These are phyloP conservation scores for Gobionotothen gibberifrons DNA, from an alignment of 2,797 vertebrate species.

Conservation along the genomic window DNA sequence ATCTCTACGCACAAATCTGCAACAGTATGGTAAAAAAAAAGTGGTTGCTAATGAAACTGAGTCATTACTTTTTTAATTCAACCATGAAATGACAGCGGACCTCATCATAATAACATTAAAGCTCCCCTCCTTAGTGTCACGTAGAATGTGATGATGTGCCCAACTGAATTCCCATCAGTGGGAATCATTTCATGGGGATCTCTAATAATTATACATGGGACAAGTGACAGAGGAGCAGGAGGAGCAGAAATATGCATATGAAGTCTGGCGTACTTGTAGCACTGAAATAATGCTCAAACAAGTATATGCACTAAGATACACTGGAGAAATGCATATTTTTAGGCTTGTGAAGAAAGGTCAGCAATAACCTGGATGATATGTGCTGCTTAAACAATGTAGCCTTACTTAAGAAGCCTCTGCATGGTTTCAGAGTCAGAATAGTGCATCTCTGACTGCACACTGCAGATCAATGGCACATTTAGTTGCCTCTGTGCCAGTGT, in stretches of 20 bases:
- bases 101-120: conserved; percentile 73
- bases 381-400: background rate
- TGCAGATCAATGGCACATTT: conserved; percentile 49
- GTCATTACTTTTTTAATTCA: conserved; percentile 67
- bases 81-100: conserved; percentile 70
- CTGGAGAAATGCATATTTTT: too few species aligned
- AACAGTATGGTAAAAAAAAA: conserved; percentile 47
- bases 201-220: conserved; percentile 62
- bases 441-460: conserved; percentile 11
- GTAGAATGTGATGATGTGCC: conserved; percentile 53
- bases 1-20: conserved; percentile 30
- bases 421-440: background rate
- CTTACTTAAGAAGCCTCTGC: background rate
- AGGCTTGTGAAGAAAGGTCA: conserved; percentile 5
- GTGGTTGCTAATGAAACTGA: conserved; percentile 49
- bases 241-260: conserved; percentile 13
- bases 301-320: background rate
- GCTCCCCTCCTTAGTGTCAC: conserved; percentile 61
- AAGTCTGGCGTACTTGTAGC: conserved; percentile 9
- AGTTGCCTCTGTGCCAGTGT: conserved; percentile 13
- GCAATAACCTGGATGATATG: conserved; percentile 4
- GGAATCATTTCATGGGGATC: conserved; percentile 74
- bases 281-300: conserved; percentile 4
- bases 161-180: conserved; percentile 62
- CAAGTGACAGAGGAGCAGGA: conserved; percentile 48